Base-by-base conservation (phyloP, 2,797 vertebrate species). In the Cirrhinus mrigala region DNA sequence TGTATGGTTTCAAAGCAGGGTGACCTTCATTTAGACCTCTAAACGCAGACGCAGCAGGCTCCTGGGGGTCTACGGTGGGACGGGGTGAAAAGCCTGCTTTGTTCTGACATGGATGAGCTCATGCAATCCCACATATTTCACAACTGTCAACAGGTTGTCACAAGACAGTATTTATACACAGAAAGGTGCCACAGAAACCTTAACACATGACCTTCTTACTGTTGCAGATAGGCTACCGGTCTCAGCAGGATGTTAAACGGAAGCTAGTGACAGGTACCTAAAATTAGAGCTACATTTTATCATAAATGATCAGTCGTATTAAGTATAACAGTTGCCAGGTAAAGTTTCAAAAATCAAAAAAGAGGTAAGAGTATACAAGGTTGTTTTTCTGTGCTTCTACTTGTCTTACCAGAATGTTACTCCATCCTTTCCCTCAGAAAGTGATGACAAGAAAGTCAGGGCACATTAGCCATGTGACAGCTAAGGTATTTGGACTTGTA, bases 141-240 rank as follows among this genome's bases (percentile, higher is more conserved):
- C 83, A n/a, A 78, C 81, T 90, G 90, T 91, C 89, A 92, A 77
- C 91, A 88, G 69, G n/a, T 62, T 50, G 64, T 90, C 90, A 90
- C 76, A 77, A 84, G 24, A 87, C 52, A 71, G 85, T 89, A 92
- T 92, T 91, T 87, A 89, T 86, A 89, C 79, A 78, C 70, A 6
- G 27, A 60, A 58, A 84, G 86, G 50, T 54, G 70, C 27, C 82
- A 73, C n/a, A 83, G 73, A 85, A 83, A 82, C 82, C 78, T 58
- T 56, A 73, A 29, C 12, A 54, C 68, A 12, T 40, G 37, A 78
- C 89, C 73, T 64, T 79, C 50, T 88, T 82, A 54, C 71, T 82
- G 69, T 80, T 73, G 74, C 70, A 74, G 64, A 86, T 75, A 82
- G 11, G 84, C 56, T 75, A 46, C 76, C 20, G 44, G 44, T 27